Base-by-base conservation (phyloP, 1,140 invertebrate species). In the Solenopsis invicta region DNA sequence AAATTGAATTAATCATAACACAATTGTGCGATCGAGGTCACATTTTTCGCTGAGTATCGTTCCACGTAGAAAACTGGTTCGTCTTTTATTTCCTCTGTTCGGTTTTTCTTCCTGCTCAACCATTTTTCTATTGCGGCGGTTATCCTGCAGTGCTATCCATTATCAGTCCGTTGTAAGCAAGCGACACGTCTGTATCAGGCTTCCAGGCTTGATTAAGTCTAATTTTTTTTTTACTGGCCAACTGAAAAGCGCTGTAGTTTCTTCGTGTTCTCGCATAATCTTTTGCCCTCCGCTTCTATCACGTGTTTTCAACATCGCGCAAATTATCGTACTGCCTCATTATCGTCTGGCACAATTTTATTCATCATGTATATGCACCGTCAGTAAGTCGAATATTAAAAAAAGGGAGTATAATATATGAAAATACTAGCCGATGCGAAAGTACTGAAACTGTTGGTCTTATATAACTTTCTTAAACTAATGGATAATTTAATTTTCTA, bases 151-250 rank as follows among this genome's bases (percentile, higher is more conserved):
- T 89, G 81, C 84, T 88, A 75, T 85, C 88, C 88, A 64, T 50
- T 52, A 34, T 75, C 78, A 45, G 84, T 61, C 18, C 13, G 34
- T 69, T 71, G 37, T 69, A 56, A 82, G 41, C 62, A 61, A 89
- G 72, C 80, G 67, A 89, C 76, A 77, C 50, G 64, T 78, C 77
- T 82, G 77, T 80, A 80, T 88, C 91, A 91, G 90, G 90, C 90
- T 87, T 93, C 87, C 87, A 92, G 89, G 89, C 92, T 93, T 90
- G 92, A 94, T 91, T 93, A 94, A 92, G 91, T 89, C 87, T 89
- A 92, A 91, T 67, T 87, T 85, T 82, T 90, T 76, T 92, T 93
- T 94, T 94, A 95, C 94, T 95, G 94, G 94, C 94, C 94, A 95
- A 95, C 92, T 92, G 88, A 88, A 87, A 92, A 91, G 88, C 66